Evolutionary conservation across 2,797 vertebrate genomes (phyloP), one percentile per base, ranked within the genome.

Genomic region (Phylloscopus collybita): DNA sequence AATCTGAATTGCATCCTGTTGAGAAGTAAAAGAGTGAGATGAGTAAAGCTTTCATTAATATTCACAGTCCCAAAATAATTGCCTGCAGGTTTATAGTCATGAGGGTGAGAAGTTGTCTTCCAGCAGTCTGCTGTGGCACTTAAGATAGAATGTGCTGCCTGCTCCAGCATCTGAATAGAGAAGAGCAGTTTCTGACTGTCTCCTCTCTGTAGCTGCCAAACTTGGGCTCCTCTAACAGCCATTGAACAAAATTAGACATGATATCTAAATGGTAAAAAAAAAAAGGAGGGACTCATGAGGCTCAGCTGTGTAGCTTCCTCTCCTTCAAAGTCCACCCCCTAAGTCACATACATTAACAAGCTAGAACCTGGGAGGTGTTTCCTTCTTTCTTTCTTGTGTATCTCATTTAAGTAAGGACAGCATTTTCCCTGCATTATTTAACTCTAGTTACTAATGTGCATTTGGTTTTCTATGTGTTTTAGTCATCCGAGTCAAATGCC

Each of bases 41-140:
- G 36, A 88, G 34, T 79, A 86, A 93, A 92, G 49, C 22, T 76
- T 84, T 93, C 56, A 20, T 92, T 84, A 95, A 75, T 94, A 86
- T 94, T 92, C 90, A 84, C 65, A 90, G 51, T 30, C 25, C 29
- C 51, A 53, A 79, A 65, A 61, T 83, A 90, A 88, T 79, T 83
- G 30, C 88, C 70, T 88, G 27, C 6, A 4, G 17, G 25, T 79
- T 95, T 93, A 51, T 92, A 72, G 60, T 70, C 36, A 11, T 62
- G 71, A 62, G 60, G n/a, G 30, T 76, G 34, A 86, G 45, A 40
- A 70, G 25, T 34, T 94, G 38, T 79, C 44, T 90, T 92, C 16
- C 25, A 40, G 62, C 2, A 0, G 45, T 84, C 83, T 93, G 69
- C 82, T 67, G 23, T 70, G 73, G 44, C 71, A 54, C 73, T 72